These are phyloP conservation scores for Ictalurus furcatus DNA, from an alignment of 2,113 vertebrate species.

Conservation along the genomic window DNA sequence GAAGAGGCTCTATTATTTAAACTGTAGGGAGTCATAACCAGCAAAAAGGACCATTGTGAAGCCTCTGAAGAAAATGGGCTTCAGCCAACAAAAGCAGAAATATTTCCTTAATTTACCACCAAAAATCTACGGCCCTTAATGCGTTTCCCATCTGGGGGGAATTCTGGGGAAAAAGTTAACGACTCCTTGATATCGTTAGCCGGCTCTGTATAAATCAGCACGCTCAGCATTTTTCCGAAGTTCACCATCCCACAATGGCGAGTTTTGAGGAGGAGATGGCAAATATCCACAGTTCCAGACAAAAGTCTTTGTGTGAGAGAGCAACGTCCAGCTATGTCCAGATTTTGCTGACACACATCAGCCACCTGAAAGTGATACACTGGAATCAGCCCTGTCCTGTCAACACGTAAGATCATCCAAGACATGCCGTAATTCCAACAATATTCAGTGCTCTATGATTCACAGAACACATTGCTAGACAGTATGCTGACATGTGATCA, in stretches of 20 bases:
- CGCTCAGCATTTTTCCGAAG: conserved; percentile 46
- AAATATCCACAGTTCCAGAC: conserved; percentile 33
- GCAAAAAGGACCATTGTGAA: conserved; percentile 49
- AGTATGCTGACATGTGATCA: conserved; percentile 9
- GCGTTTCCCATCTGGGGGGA: conserved; percentile 53
- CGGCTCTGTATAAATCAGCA: conserved; percentile 48
- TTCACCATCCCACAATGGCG: conserved; percentile 40
- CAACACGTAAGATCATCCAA: conserved; percentile 31
- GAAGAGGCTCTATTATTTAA: conserved; percentile 44
- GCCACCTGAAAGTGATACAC: conserved; percentile 31
- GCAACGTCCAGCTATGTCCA: conserved; percentile 39
- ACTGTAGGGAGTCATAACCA: conserved; percentile 39
- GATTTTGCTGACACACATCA: conserved; percentile 39
- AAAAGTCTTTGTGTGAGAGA: conserved; percentile 54
- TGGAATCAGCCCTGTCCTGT: background rate
- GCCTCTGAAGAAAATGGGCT: conserved; percentile 45
- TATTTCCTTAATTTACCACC: conserved; percentile 59
- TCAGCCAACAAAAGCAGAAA: conserved; percentile 56
- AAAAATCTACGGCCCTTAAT: conserved; percentile 50
- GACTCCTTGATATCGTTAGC: conserved; percentile 52
- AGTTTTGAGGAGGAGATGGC: conserved; percentile 38
- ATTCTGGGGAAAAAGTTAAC: conserved; percentile 50
- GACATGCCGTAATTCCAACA: conserved; percentile 18
- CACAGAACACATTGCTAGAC: conserved; percentile 2
- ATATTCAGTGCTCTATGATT: conserved; percentile 9